Conservation (phyloP, 2,113 vertebrate genomes). For the Brachypodius melanocephalos region DNA sequence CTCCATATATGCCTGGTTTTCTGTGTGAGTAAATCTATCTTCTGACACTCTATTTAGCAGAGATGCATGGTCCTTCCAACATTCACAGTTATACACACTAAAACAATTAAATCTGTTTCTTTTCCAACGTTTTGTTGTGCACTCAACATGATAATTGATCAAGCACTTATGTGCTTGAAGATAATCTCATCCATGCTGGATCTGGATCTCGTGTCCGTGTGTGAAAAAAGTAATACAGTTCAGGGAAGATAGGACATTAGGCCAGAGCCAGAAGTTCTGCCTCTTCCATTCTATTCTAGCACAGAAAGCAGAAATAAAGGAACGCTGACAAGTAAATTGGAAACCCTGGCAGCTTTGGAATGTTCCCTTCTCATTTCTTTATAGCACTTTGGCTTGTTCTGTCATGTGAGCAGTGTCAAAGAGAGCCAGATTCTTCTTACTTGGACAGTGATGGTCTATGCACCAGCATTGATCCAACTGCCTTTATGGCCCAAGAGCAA, state of each 20-base stretch:
- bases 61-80: not conserved
- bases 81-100: not conserved
- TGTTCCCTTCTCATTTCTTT: not conserved
- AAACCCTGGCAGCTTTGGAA: not conserved
- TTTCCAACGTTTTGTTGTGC: not conserved
- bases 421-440: conserved; percentile 1
- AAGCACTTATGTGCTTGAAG: not conserved
- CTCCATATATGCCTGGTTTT: not conserved
- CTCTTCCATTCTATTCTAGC: not conserved
- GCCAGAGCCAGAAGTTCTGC: not conserved
- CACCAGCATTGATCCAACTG: not conserved
- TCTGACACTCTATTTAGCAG: not conserved
- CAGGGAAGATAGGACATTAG: not conserved
- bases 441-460: not conserved
- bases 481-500: not conserved
- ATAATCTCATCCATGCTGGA: not conserved
- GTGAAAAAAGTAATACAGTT: not conserved
- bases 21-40: not conserved
- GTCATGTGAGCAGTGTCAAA: not conserved
- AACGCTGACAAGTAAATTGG: not conserved
- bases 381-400: not conserved
- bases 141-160: not conserved
- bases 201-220: not conserved
- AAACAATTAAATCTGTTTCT: not conserved
- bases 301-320: conserved; percentile 18